These are phyloP conservation scores for Xenus cinereus DNA, from an alignment of 2,113 vertebrate species.

Conservation along the genomic window DNA sequence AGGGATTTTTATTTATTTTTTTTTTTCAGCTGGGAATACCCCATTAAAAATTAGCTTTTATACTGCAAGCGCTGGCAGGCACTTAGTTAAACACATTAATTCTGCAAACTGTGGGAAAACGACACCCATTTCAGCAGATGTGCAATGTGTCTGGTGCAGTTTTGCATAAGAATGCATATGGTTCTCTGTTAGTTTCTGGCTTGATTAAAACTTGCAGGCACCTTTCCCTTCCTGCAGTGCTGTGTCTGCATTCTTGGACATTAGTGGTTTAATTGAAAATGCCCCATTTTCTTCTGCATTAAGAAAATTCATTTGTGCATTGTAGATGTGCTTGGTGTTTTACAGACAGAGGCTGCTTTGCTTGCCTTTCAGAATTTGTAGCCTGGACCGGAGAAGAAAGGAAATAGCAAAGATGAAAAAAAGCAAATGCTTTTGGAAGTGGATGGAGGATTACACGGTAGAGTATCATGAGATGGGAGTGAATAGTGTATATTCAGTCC, in stretches of 20 bases:
- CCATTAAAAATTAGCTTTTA: conserved; percentile 25
- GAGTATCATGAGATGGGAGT: background rate
- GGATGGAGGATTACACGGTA: background rate
- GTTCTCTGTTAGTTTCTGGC: conserved; percentile 21
- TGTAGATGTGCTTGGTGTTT: background rate
- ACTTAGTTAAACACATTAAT: conserved; percentile 55
- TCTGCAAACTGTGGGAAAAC: conserved; percentile 55
- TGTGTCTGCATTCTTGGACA: background rate
- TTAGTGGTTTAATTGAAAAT: conserved; percentile 24
- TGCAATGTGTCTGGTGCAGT: background rate
- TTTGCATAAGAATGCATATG: conserved; percentile 59
- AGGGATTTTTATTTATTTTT: background rate
- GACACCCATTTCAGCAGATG: conserved; percentile 51
- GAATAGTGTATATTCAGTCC: background rate
- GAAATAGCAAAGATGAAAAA: background rate
- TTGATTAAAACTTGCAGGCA: conserved; percentile 49
- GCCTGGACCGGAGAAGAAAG: background rate
- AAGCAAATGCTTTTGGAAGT: background rate
- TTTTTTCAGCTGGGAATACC: background rate
- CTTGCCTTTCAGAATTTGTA: background rate
- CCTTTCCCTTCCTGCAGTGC: background rate
- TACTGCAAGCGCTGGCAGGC: conserved; percentile 1
- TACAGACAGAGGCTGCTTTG: background rate
- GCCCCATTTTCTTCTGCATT: background rate
- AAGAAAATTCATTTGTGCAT: background rate